phyloP scores from a whole-genome alignment of 2,113 vertebrate species.

The Tretioscincus oriximinensis region DNA sequence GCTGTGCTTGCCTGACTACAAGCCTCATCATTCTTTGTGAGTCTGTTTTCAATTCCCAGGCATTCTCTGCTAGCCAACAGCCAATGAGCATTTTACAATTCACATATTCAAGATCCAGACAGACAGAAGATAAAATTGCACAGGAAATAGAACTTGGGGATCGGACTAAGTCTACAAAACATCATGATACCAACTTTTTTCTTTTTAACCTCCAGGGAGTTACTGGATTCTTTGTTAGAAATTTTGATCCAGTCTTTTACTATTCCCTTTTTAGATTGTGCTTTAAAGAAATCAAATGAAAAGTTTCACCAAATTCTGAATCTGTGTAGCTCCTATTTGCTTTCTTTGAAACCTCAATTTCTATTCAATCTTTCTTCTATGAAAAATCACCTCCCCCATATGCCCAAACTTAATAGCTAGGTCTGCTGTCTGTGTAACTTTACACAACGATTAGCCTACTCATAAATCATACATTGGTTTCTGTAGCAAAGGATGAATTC shows the following conservation, averaged over 20 bases:
- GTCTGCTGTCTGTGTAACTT: slow-evolving; percentile 43
- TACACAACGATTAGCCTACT: slow-evolving; percentile 31
- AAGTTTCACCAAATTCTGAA: background rate
- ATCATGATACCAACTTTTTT: too few relatives aligned
- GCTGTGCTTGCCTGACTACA: too few relatives aligned
- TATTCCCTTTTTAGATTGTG: background rate
- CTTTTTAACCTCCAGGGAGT: too few relatives aligned
- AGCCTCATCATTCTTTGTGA: too few relatives aligned
- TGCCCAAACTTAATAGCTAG: slow-evolving; percentile 33
- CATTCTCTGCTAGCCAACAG: too few relatives aligned
- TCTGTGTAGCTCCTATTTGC: slow-evolving; percentile 20
- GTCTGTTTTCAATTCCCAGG: too few relatives aligned
- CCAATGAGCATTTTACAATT: too few relatives aligned
- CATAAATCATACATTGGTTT: slow-evolving; percentile 54
- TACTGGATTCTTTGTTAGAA: too few relatives aligned
- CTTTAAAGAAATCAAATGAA: background rate
- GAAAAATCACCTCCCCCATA: background rate
- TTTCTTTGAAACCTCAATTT: slow-evolving; percentile 32
- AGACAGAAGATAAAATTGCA: too few relatives aligned
- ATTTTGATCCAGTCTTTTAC: background rate
- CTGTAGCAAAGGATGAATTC: slow-evolving; percentile 41
- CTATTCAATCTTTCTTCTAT: slow-evolving; percentile 28
- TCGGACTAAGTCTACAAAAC: too few relatives aligned
- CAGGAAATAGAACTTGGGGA: too few relatives aligned
- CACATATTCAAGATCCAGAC: too few relatives aligned